Evolutionary conservation across 2,113 vertebrate genomes (phyloP).

Genomic region (Chloebia gouldiae): DNA sequence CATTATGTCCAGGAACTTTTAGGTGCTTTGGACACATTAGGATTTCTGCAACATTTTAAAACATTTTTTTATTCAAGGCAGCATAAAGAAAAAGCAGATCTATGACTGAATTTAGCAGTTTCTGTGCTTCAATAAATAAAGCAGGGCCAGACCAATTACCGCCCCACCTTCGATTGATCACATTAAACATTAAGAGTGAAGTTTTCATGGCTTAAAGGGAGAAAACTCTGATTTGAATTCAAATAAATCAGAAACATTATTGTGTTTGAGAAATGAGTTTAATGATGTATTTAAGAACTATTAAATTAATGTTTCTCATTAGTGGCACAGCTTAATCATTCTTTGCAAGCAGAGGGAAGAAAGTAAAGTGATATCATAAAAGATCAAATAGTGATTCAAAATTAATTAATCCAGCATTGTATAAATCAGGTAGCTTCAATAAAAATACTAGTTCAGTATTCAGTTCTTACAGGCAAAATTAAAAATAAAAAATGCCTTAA

Average conservation of each 20-base stretch:
- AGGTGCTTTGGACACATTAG: too few relatives aligned
- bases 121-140: neutral
- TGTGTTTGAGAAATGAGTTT: slow-evolving; percentile 42
- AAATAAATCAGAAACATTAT: slow-evolving; percentile 49
- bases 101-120: neutral
- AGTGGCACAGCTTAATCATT: slow-evolving; percentile 40
- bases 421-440: slow-evolving; percentile 24
- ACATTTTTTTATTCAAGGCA: neutral
- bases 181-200: neutral
- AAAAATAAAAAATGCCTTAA: neutral
- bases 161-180: neutral
- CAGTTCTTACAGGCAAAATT: neutral
- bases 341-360: slow-evolving; percentile 3
- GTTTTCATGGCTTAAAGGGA: neutral
- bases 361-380: slow-evolving; percentile 51
- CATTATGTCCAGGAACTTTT: neutral
- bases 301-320: slow-evolving; percentile 64
- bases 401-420: slow-evolving; percentile 56
- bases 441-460: neutral
- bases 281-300: slow-evolving; percentile 65
- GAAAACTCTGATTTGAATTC: slow-evolving; percentile 20
- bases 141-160: neutral
- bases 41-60: neutral
- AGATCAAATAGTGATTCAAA: slow-evolving; percentile 66
- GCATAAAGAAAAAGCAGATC: neutral